These are phyloP conservation scores for Cotesia typhae DNA, from an alignment of 1,140 invertebrate species.

Conservation along the genomic window DNA sequence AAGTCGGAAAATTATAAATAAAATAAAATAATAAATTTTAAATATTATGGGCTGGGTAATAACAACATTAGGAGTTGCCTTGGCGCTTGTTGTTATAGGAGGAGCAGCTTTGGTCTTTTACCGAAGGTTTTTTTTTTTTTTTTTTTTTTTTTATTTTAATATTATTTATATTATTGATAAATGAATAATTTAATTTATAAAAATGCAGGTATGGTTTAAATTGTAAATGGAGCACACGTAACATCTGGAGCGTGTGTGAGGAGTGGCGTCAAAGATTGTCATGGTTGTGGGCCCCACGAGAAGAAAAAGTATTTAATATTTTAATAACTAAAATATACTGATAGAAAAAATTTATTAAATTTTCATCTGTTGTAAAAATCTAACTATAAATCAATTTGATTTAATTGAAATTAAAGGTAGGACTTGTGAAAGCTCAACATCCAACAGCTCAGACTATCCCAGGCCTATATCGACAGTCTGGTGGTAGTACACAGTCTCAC, in stretches of 20 bases:
- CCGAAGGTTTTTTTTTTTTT: conserved; percentile 49
- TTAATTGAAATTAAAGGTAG: conserved; percentile 45
- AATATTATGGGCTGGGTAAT: conserved; percentile 54
- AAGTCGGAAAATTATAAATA: conserved; percentile 39
- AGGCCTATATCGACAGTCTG: conserved; percentile 56
- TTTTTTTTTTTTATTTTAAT: background rate
- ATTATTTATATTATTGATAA: conserved; percentile 2
- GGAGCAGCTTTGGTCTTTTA: conserved; percentile 51
- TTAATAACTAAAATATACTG: too few species aligned
- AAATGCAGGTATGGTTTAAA: conserved; percentile 50
- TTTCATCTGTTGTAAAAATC: background rate
- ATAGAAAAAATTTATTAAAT: background rate
- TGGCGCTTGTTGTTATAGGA: conserved; percentile 51
- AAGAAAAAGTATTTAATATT: conserved; percentile 56
- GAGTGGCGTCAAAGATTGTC: conserved; percentile 61
- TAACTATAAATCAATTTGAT: too few species aligned
- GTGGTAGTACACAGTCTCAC: conserved; percentile 50
- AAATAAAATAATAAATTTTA: conserved; percentile 32
- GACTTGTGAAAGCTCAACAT: conserved; percentile 63
- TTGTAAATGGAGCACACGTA: conserved; percentile 57
- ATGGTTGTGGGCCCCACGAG: conserved; percentile 62
- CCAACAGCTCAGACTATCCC: conserved; percentile 61
- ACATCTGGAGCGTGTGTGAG: conserved; percentile 60
- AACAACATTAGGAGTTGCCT: conserved; percentile 51
- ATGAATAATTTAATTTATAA: background rate